Base-by-base conservation (phyloP, 2,888 invertebrate species). In the Hypsopygia costalis region DNA sequence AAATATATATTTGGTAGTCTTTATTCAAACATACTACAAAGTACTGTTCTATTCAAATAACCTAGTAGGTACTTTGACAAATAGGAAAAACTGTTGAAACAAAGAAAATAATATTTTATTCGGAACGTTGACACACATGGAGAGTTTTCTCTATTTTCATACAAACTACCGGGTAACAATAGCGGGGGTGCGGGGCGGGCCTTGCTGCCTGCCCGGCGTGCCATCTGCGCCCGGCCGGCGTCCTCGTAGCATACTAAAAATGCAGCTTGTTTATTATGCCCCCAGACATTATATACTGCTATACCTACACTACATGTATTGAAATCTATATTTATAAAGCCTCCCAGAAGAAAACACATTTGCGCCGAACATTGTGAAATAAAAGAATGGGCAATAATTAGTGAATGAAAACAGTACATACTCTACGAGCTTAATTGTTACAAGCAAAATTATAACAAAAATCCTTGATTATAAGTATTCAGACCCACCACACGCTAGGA, bases 31-130 rank as follows among this genome's bases (percentile, higher is more conserved):
- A n/a, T n/a, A n/a, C n/a, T n/a, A n/a, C n/a, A n/a, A n/a, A n/a
- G n/a, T n/a, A n/a, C n/a, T n/a, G n/a, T n/a, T n/a, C n/a, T n/a
- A n/a, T n/a, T n/a, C n/a, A n/a, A n/a, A n/a, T n/a, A n/a, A n/a
- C n/a, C n/a, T n/a, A n/a, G n/a, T n/a, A n/a, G n/a, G 16, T 16
- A 16, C 16, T 16, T 16, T 16, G 16, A 16, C 16, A 16, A 16
- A 16, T 4, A n/a, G n/a, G n/a, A n/a, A n/a, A n/a, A n/a, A 4
- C 16, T 3, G 16, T 16, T 62, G 65, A 74, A 74, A 79, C 75
- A 80, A 78, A 80, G 79, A 78, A 76, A 79, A 75, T 47, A 79
- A 81, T 81, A 81, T 80, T 81, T 81, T 82, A 83, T 83, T 81
- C 64, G 71, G 74, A 77, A 70, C 67, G 65, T 67, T 74, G 79